phyloP scores from a whole-genome alignment of 2,888 invertebrate genomes.

The Cryptocephalus primarius region DNA sequence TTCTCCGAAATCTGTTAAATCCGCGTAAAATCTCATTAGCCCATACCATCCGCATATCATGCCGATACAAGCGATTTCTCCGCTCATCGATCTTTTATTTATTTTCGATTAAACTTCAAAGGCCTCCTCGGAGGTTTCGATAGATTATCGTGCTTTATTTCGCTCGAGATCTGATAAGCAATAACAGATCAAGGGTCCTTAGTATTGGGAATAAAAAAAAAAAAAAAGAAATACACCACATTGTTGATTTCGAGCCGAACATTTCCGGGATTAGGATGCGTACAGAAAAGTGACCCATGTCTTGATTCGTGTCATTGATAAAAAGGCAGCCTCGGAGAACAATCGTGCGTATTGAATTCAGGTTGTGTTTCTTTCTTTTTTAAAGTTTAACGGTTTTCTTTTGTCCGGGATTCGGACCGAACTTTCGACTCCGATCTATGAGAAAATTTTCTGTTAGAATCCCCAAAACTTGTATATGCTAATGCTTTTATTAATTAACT shows the following conservation, averaged over 20 bases:
- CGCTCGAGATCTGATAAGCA: constrained; percentile 30
- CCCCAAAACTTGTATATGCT: no score
- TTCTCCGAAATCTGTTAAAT: neutral
- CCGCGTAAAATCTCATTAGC: constrained; percentile 31
- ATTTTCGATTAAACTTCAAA: constrained; percentile 36
- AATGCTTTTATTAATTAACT: no score
- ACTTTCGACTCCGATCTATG: no score
- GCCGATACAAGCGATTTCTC: constrained; percentile 19
- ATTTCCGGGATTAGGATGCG: constrained; percentile 20
- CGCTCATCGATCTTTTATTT: constrained; percentile 25
- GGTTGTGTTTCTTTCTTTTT: constrained; percentile 8
- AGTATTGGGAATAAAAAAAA: constrained; percentile 20
- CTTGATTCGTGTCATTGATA: constrained; percentile 18
- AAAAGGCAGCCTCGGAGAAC: constrained; percentile 10
- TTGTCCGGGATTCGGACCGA: no score
- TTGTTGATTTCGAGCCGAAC: constrained; percentile 21
- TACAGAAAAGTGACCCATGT: constrained; percentile 21
- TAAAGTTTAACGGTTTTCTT: neutral
- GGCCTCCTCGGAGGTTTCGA: constrained; percentile 32
- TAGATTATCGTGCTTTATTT: constrained; percentile 31
- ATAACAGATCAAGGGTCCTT: constrained; percentile 18
- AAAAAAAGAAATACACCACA: constrained; percentile 22
- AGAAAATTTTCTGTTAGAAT: no score
- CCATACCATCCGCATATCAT: constrained; percentile 14
- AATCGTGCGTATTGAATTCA: constrained; percentile 9